Conservation (phyloP, 2,113 vertebrate genomes). For the Lophochroa leadbeateri region DNA sequence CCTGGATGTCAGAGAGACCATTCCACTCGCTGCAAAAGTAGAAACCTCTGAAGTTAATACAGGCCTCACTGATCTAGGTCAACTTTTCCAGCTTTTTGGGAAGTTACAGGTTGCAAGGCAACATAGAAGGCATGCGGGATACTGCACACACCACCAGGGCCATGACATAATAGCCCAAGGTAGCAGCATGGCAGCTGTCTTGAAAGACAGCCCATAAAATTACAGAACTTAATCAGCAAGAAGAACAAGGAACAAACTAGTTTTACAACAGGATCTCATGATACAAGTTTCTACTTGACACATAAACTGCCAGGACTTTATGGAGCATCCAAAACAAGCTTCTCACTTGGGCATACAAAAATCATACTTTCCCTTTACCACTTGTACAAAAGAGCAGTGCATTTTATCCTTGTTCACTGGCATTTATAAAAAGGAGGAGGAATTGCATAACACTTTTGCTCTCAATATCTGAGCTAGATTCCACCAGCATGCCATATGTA, state of each 20-base stretch:
- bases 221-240: not conserved
- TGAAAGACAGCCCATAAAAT: not conserved
- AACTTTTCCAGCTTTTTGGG: not conserved
- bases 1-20: not conserved
- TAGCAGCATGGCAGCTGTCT: not conserved
- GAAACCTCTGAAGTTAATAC: not conserved
- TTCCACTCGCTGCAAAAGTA: accelerated
- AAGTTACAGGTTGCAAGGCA: not conserved
- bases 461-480: not conserved
- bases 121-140: not conserved
- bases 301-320: not conserved
- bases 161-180: accelerated
- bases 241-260: not conserved
- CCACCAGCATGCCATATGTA: not conserved
- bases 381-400: not conserved
- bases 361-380: not conserved
- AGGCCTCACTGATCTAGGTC: too few relatives aligned
- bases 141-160: too few relatives aligned
- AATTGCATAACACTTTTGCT: not conserved
- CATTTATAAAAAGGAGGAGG: not conserved
- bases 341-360: not conserved
- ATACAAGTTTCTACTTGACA: not conserved
- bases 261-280: not conserved
- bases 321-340: not conserved
- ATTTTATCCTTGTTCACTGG: not conserved